phyloP scores from a whole-genome alignment of 92 coral and sea anemone species.

The Anthopleura xanthogrammica region DNA sequence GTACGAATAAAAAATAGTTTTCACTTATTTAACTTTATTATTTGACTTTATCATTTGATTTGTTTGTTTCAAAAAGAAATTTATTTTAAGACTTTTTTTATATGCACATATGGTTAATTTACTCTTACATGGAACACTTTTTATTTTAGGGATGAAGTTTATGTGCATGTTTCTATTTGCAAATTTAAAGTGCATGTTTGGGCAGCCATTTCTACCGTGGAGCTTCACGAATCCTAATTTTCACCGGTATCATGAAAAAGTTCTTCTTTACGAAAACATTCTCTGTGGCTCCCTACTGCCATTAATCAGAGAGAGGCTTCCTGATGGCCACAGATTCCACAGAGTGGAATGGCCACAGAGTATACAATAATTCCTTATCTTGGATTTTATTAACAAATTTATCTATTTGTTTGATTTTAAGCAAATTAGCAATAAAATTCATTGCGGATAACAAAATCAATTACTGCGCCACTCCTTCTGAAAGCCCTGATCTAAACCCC shows the following conservation, averaged over 20 bases:
- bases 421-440: slow-evolving; percentile 27
- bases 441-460: slow-evolving; percentile 21
- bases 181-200: slow-evolving; percentile 54
- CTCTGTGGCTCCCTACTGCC: slow-evolving; percentile 29
- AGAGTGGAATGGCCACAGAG: too few species aligned
- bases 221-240: slow-evolving; percentile 30
- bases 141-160: too few species aligned
- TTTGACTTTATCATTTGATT: too few species aligned
- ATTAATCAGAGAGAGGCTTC: slow-evolving; percentile 40
- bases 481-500: slow-evolving; percentile 8
- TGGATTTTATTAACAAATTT: neutral
- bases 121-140: too few species aligned
- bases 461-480: slow-evolving; percentile 29
- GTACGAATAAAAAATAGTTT: too few species aligned
- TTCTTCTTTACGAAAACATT: slow-evolving; percentile 15
- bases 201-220: slow-evolving; percentile 53
- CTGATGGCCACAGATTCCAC: slow-evolving; percentile 45
- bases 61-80: too few species aligned
- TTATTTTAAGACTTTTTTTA: too few species aligned
- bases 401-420: slow-evolving; percentile 10
- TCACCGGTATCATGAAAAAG: slow-evolving; percentile 46
- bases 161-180: too few species aligned
- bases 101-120: too few species aligned
- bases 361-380: neutral
- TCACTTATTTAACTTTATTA: too few species aligned